A percentile compares a stretch with the other conserved stretches of the same genome.
Conservation (phyloP, 1,140 invertebrate species). For the Eupristina koningsbergeri region DNA sequence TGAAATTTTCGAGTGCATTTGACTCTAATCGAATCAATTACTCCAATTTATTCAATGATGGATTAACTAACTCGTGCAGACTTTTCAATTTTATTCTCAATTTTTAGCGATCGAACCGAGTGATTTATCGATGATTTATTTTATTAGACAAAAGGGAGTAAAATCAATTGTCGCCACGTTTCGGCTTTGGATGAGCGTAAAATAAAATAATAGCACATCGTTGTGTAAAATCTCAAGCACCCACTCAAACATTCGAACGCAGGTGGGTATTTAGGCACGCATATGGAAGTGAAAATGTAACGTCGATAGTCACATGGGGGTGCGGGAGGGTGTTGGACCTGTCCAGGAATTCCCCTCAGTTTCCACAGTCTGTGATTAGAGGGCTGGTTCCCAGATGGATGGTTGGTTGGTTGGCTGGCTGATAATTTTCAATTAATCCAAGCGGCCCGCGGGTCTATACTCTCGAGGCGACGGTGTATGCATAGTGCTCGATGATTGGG, state of each 20-base stretch:
- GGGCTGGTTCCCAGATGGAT: constrained; percentile 37
- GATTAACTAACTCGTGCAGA: too few species aligned
- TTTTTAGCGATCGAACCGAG: too few species aligned
- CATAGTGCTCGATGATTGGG: neutral
- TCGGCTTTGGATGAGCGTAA: neutral
- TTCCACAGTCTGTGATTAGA: constrained; percentile 35
- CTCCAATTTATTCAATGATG: too few species aligned
- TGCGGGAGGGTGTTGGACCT: neutral
- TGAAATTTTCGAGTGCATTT: neutral
- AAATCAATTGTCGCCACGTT: neutral
- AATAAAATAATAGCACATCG: neutral
- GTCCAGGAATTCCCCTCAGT: neutral
- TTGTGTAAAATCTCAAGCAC: neutral
- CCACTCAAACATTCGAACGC: neutral
- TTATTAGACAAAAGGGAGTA: neutral
- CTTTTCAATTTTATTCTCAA: too few species aligned
- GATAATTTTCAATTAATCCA: constrained; percentile 44
- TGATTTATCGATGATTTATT: too few species aligned
- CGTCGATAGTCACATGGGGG: neutral
- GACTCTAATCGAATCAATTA: neutral
- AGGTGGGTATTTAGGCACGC: neutral
- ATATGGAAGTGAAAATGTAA: neutral
- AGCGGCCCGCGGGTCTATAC: neutral
- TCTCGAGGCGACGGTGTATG: constrained; percentile 7
- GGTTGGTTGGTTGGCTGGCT: constrained; percentile 18